Evolutionary conservation across 2,888 invertebrate genomes (phyloP), one percentile per base, ranked within the genome.

Genomic region (Entomobrya multifasciata): DNA sequence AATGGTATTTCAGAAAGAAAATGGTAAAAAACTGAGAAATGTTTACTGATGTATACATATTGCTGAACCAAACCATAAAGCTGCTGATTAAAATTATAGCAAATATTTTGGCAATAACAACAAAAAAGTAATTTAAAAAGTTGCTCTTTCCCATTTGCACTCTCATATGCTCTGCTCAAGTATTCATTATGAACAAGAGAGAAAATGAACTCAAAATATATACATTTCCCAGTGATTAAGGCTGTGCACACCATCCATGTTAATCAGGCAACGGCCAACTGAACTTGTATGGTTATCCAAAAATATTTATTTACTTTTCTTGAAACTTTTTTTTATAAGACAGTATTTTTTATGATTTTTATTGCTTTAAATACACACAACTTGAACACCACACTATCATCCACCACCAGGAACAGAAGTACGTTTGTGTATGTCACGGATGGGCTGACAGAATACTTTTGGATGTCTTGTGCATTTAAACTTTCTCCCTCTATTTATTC

Each of bases 91-190:
- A 36, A 36, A 20, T 41, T 13, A n/a, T 30, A 62, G 15, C 62
- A 57, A 57, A 15, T 41, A 41, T 57, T 57, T 57, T 62, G 62
- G 27, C n/a, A 15, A n/a, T 62, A 36, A 62, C 15, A 65, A 65
- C 17, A 65, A 30, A 65, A 65, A 65, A 65, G 41, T 65, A 65
- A 65, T 65, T 65, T 65, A 17, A 41, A 62, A 65, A 65, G 36
- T 41, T 65, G 65, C 10, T 36, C 20, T 41, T 4, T 20, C 8
- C 36, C 8, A 36, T 36, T 36, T 36, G n/a, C n/a, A 36, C 36
- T 8, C 36, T 8, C 36, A 36, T 6, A 36, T 36, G n/a, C n/a
- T n/a, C n/a, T n/a, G n/a, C n/a, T n/a, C 27, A 4, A 4, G 27
- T 60, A 2, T 1, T 8, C 62, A 62, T n/a, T n/a, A 36, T n/a